Evolutionary conservation across 2,888 invertebrate species (phyloP).

Genomic region (Hartigia nigra): DNA sequence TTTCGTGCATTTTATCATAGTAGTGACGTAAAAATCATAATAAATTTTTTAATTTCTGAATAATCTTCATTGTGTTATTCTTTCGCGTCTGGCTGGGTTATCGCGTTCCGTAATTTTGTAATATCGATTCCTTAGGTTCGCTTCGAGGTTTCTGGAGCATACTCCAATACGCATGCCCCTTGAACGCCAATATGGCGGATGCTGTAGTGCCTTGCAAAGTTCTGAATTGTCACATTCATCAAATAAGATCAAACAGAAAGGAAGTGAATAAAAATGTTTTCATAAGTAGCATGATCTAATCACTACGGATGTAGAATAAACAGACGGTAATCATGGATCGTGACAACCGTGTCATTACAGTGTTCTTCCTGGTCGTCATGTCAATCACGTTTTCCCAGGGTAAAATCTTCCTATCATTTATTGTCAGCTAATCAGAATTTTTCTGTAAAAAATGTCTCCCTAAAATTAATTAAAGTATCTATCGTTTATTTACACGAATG

Average conservation of each 20-base stretch:
- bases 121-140: not conserved
- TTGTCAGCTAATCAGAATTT: not conserved
- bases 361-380: conserved; percentile 24
- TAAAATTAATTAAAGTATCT: not conserved
- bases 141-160: conserved; percentile 51
- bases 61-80: not conserved
- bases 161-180: conserved; percentile 31
- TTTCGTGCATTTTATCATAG: too few species aligned
- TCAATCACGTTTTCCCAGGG: conserved; percentile 28
- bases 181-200: conserved; percentile 42
- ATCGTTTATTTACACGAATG: not conserved
- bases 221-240: not conserved
- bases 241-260: not conserved
- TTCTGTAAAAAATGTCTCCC: not conserved
- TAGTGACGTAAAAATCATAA: not conserved
- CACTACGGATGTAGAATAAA: not conserved
- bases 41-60: not conserved
- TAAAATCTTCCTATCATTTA: conserved; percentile 23
- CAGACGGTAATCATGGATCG: conserved; percentile 15
- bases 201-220: not conserved
- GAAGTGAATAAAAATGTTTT: not conserved
- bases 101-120: not conserved
- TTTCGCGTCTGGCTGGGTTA: not conserved
- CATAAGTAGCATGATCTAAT: not conserved
- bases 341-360: conserved; percentile 15